Conservation (phyloP, 53 echinoderm and acorn worm species). For the Temnopleurus reevesii region DNA sequence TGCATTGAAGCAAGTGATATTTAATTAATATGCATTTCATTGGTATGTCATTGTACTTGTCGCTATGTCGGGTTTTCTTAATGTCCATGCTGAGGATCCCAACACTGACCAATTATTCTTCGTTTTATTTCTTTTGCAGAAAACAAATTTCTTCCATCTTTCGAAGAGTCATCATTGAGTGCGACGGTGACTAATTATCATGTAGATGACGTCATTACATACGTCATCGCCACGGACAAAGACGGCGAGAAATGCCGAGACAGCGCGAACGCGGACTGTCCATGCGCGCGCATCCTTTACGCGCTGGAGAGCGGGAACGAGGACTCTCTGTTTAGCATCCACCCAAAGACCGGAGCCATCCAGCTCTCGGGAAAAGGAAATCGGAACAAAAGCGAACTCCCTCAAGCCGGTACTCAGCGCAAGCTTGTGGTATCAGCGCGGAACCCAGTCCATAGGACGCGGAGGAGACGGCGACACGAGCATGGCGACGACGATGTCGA, state of each 20-base stretch:
- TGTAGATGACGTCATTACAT: conserved; percentile 68
- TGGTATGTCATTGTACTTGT: too few species aligned
- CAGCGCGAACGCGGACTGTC: conserved; percentile 60
- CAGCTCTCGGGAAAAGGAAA: conserved; percentile 51
- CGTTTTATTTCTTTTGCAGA: conserved; percentile 53
- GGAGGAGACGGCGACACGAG: background rate
- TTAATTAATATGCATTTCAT: too few species aligned
- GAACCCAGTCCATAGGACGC: conserved; percentile 72
- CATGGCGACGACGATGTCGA: background rate
- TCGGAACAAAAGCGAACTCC: conserved; percentile 26
- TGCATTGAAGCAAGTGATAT: too few species aligned
- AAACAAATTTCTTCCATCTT: conserved; percentile 71
- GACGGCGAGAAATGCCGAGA: conserved; percentile 65
- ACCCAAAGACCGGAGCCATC: conserved; percentile 78
- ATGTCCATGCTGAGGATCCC: too few species aligned
- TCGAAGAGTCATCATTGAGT: conserved; percentile 60
- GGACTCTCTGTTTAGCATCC: conserved; percentile 72
- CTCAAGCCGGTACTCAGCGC: conserved; percentile 13
- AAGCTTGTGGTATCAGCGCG: conserved; percentile 72
- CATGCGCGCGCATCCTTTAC: conserved; percentile 82
- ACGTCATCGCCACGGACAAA: conserved; percentile 73
- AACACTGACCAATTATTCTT: background rate
- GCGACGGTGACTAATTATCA: conserved; percentile 59
- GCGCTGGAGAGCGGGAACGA: conserved; percentile 86
- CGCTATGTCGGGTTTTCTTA: too few species aligned